These are phyloP conservation scores for Molossus alvarezi DNA, from an alignment of 2,797 vertebrate species.

Conservation along the genomic window DNA sequence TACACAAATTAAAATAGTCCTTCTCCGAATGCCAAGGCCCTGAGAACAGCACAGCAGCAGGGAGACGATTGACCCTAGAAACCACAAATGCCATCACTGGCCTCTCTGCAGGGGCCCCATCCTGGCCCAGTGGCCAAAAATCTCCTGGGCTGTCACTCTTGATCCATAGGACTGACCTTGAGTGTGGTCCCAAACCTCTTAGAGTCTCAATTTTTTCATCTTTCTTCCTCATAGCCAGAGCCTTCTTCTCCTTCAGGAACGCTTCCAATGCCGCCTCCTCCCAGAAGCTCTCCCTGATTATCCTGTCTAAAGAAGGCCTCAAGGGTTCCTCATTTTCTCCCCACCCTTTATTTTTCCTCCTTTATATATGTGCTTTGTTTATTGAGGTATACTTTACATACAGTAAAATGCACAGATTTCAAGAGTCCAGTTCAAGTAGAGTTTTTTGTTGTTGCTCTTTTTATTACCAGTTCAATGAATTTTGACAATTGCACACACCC, in stretches of 20 bases:
- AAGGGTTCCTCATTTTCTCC: not conserved
- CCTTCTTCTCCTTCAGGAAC: not conserved
- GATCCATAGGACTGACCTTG: not conserved
- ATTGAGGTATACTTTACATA: not conserved
- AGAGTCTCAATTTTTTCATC: conserved; percentile 29
- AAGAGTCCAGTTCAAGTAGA: conserved; percentile 1
- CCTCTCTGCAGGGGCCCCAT: not conserved
- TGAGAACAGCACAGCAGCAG: not conserved
- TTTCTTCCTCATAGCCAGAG: not conserved
- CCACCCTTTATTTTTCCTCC: not conserved
- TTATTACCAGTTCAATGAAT: not conserved
- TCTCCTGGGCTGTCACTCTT: not conserved
- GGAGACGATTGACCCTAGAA: not conserved
- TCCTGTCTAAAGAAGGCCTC: not conserved
- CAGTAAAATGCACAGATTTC: conserved; percentile 6
- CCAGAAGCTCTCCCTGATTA: not conserved
- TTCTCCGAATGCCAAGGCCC: conserved; percentile 38
- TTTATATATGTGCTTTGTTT: not conserved
- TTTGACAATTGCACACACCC: not conserved
- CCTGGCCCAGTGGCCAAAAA: not conserved
- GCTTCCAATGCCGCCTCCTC: not conserved
- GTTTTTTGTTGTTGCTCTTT: not conserved
- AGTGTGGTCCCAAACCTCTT: not conserved
- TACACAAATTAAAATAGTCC: conserved; percentile 60
- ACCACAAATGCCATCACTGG: not conserved